A percentile compares a stretch with the other conserved stretches of the same genome.
Conservation (phyloP, 2,888 invertebrate genomes). For the Apamea monoglypha region DNA sequence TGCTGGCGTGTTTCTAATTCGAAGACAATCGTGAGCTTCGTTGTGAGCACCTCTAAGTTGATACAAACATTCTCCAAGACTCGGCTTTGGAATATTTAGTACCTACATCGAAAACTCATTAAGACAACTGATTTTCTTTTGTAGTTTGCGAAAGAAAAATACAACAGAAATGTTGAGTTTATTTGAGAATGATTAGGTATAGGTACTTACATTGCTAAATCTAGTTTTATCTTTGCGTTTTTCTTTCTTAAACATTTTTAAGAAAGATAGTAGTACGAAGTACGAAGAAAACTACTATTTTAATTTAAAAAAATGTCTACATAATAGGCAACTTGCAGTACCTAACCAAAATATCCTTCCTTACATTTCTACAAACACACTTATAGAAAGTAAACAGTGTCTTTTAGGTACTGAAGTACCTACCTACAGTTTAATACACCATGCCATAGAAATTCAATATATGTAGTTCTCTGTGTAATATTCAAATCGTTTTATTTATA, state of each 20-base stretch:
- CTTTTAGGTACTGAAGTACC: no score
- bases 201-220: neutral
- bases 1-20: conserved; percentile 41
- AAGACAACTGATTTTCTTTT: conserved; percentile 20
- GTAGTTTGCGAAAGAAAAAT: conserved; percentile 10
- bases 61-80: conserved; percentile 31
- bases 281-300: no score
- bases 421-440: no score
- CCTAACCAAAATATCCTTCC: neutral
- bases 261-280: no score
- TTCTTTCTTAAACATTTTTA: no score
- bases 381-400: neutral
- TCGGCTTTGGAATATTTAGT: conserved; percentile 28
- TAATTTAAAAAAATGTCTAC: no score
- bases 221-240: neutral
- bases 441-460: neutral
- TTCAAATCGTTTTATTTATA: neutral
- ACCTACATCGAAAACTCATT: conserved; percentile 46
- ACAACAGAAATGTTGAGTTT: neutral
- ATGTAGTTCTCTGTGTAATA: neutral
- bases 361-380: neutral
- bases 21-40: conserved; percentile 47
- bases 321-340: no score
- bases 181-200: conserved; percentile 4
- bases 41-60: conserved; percentile 26